Percentiles rank a stretch among this genome's conserved stretches.
Conservation (phyloP, 2,113 vertebrate species). For the Andinoacara biseriatus region DNA sequence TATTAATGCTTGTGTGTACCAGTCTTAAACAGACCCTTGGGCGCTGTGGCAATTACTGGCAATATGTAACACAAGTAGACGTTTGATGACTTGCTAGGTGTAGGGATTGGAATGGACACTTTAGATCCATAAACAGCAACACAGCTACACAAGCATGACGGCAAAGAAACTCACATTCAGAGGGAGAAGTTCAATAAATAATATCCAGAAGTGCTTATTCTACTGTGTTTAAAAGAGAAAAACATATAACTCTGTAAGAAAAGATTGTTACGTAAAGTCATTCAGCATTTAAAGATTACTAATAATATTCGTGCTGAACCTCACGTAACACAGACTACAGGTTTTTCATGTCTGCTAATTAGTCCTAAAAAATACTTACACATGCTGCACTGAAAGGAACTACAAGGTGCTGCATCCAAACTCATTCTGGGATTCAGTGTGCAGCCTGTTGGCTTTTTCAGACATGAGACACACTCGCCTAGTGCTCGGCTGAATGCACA, state of each 20-base stretch:
- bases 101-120: not conserved
- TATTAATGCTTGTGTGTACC: slow-evolving; percentile 1
- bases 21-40: slow-evolving; percentile 5
- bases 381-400: not conserved
- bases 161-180: not conserved
- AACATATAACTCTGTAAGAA: not conserved
- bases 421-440: not conserved
- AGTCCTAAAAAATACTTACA: not conserved
- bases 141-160: not conserved
- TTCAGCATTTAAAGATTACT: not conserved
- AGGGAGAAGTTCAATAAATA: not conserved
- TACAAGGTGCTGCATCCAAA: not conserved
- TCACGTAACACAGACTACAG: not conserved
- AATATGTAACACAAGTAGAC: not conserved
- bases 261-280: not conserved
- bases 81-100: not conserved
- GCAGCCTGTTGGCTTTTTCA: not conserved
- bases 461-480: not conserved
- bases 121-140: not conserved
- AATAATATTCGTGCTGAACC: not conserved
- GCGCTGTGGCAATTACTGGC: not conserved
- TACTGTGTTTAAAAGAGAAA: not conserved
- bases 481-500: slow-evolving; percentile 14
- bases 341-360: not conserved
- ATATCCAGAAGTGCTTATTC: not conserved